These are phyloP conservation scores for Apaloderma vittatum DNA, from an alignment of 2,113 vertebrate genomes.

Conservation along the genomic window DNA sequence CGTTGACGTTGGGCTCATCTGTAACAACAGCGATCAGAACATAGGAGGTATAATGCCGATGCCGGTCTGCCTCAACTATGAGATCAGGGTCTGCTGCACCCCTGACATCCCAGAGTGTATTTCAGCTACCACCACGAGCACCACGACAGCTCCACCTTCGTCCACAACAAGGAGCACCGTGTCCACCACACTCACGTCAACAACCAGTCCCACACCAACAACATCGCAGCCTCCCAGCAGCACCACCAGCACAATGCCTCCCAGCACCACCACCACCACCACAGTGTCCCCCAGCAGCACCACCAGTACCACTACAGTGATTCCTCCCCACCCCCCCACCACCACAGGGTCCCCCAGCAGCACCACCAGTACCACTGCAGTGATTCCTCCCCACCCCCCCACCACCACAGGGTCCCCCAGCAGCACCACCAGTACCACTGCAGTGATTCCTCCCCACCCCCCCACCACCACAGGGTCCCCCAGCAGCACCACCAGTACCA, in stretches of 20 bases:
- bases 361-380: background rate
- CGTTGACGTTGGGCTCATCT: background rate
- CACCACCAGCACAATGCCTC: background rate
- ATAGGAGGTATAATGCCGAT: background rate
- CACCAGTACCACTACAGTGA: background rate
- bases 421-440: background rate
- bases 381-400: background rate
- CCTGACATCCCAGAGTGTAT: background rate
- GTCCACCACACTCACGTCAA: accelerated
- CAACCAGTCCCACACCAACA: accelerated
- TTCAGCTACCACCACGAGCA: background rate
- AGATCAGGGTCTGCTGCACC: slow-evolving; percentile 43
- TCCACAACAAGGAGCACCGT: background rate
- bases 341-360: background rate
- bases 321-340: background rate
- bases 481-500: background rate
- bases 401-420: background rate
- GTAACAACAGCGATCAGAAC: background rate
- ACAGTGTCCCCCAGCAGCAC: background rate
- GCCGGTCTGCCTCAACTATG: slow-evolving; percentile 30
- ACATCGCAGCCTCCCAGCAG: accelerated
- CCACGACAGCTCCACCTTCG: background rate
- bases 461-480: no score
- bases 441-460: background rate
- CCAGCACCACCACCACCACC: background rate